Evolutionary conservation across 1,140 invertebrate genomes (phyloP), one percentile per base, ranked within the genome.

Genomic region (Agraylea sexmaculata): DNA sequence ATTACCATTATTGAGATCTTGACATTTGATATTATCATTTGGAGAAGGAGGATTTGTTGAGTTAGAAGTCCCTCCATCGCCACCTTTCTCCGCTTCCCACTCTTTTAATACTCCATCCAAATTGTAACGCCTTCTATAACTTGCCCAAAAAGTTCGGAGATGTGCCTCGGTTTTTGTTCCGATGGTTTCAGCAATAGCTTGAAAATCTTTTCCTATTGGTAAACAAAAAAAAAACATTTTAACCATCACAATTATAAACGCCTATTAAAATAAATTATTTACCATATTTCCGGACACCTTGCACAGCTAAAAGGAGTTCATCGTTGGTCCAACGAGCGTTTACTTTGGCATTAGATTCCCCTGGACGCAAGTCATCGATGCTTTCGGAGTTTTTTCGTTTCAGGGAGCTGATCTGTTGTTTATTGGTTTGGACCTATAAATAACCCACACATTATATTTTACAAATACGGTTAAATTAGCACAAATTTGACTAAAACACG

Each of bases 81-180:
- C 58, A 3, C 58, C 62, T 31, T 55, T 57, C 36, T 68, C 64
- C 0, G 68, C 67, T 45, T 94, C 89, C 62, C 83, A 90, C 53
- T 95, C 88, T 52, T 83, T 80, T 10, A 95, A 60, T 7, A 94
- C 79, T 23, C 78, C 77, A 62, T 96, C 91, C 37, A 96, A 67
- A 62, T 92, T 90, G 62, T 88, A 93, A 33, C 87, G 76, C 42
- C 86, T 76, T 30, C 87, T 74, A 63, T 95, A 89, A 53, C 87
- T 92, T 0, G 86, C 74, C 59, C 85, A 94, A 66, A 96, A 97
- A 19, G 78, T 82, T 40, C 86, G 77, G 12, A 96, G 71, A 59
- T 96, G 91, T 22, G 80, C 76, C 60, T 95, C 90, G 2, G 84
- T 92, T 67, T 97, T 97, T 17, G 90, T 96, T 36, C 88, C 87